Base-by-base conservation (phyloP, 2,888 invertebrate species). In the Boloria euphrosyne region DNA sequence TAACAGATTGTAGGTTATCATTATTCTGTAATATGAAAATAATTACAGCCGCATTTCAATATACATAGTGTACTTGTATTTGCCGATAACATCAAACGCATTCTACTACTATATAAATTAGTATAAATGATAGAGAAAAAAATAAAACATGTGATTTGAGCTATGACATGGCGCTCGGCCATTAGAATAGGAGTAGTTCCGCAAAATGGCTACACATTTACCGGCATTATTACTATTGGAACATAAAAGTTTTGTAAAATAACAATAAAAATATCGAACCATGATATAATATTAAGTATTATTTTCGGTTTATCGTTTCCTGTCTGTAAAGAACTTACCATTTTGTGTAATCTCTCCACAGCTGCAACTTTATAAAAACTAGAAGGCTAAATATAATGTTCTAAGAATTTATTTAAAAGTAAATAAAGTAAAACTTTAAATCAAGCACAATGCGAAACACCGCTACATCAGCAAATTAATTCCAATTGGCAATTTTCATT, bases 201-300 rank as follows among this genome's bases (percentile, higher is more conserved):
- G 81, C 88, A 90, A 90, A 82, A 90, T 90, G 90, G 90, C 90
- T 84, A 80, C 84, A 80, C 79, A 78, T 81, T 83, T 82, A 82
- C 87, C 87, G 87, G 87, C 66, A 60, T 74, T 63, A 68, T 64
- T 69, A 58, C 46, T 47, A 59, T 17, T 27, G 16, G 18, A 31
- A 31, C 49, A 6, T 44, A 61, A 17, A 10, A 22, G 18, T 10
- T 22, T 10, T 17, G 22, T 22, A 1, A 44, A 38, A 55, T 7
- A n/a, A 22, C 43, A 10, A 46, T 22, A 10, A 10, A 57, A 18
- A n/a, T 7, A 57, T 57, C 0, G 1, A n/a, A 57, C 44, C 7
- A 18, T 57, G 44, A 22, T 57, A 46, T 57, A 17, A 22, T 31
- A 22, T 22, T 22, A 17, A 43, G 7, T 10, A 44, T n/a, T 57